Percentiles rank a stretch among this genome's conserved stretches.
Evolutionary conservation across 2,797 vertebrate species (phyloP).

Genomic region (Sebastes matsubarae): DNA sequence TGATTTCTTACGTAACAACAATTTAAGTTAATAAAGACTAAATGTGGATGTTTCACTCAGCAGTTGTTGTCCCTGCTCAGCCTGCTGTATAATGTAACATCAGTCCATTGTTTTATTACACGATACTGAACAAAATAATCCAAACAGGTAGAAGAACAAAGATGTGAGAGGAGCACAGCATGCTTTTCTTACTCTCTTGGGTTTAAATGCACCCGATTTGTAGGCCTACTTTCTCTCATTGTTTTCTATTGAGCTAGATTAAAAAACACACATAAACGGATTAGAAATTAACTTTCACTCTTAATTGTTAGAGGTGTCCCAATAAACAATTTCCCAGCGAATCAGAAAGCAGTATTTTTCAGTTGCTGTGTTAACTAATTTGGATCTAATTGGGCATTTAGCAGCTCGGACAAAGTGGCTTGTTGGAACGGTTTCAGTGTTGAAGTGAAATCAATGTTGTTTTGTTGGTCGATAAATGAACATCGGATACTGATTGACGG

Average conservation of each 20-base stretch:
- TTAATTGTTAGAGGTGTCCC: background rate
- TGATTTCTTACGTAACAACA: too few species aligned
- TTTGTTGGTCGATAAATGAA: background rate
- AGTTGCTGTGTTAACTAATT: background rate
- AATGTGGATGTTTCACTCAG: too few species aligned
- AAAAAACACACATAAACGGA: background rate
- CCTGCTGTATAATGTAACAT: too few species aligned
- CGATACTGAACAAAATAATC: too few species aligned
- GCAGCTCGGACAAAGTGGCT: background rate
- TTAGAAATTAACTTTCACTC: background rate
- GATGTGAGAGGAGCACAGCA: too few species aligned
- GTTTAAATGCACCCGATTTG: fast-evolving
- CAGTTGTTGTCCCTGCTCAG: too few species aligned
- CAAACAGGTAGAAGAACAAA: too few species aligned
- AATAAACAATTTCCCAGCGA: background rate
- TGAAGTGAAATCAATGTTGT: background rate
- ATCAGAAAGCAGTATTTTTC: background rate
- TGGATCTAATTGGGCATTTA: background rate
- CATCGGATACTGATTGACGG: background rate
- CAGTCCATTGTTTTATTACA: too few species aligned
- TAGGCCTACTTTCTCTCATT: too few species aligned
- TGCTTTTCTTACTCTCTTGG: too few species aligned
- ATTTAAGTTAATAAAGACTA: too few species aligned
- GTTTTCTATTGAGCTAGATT: too few species aligned
- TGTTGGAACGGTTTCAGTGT: background rate